These are phyloP conservation scores for Zalophus californianus DNA, from an alignment of 2,797 vertebrate species.

Conservation along the genomic window DNA sequence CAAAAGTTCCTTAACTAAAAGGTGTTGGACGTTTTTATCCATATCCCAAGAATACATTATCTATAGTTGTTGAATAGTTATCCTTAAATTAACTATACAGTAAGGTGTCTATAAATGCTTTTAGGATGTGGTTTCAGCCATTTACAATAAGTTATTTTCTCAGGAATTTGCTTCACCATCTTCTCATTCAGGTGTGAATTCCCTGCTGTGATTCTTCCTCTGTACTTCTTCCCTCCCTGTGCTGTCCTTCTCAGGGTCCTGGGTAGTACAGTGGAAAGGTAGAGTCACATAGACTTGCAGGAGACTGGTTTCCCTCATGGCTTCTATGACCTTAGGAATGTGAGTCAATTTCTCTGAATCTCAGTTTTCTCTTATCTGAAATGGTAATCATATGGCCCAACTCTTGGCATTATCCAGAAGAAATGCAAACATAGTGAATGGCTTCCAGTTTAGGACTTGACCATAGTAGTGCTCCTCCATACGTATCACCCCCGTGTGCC, in stretches of 20 bases:
- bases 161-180: not conserved
- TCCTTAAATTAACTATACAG: not conserved
- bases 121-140: not conserved
- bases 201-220: not conserved
- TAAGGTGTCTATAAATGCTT: not conserved
- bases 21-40: not conserved
- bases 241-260: not conserved
- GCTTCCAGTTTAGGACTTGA: not conserved
- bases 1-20: not conserved
- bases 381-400: not conserved
- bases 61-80: not conserved
- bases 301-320: not conserved
- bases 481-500: not conserved
- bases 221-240: not conserved
- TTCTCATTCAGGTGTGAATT: not conserved
- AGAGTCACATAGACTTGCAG: too few relatives aligned
- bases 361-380: not conserved
- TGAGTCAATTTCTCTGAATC: not conserved
- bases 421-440: not conserved
- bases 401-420: not conserved
- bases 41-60: not conserved
- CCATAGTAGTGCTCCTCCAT: too few relatives aligned
- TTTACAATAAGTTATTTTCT: not conserved
- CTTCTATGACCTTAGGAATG: not conserved
- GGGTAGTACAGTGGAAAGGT: not conserved